These are phyloP conservation scores for Kryptolebias ocellatus DNA, from an alignment of 2,797 vertebrate species.

Conservation along the genomic window DNA sequence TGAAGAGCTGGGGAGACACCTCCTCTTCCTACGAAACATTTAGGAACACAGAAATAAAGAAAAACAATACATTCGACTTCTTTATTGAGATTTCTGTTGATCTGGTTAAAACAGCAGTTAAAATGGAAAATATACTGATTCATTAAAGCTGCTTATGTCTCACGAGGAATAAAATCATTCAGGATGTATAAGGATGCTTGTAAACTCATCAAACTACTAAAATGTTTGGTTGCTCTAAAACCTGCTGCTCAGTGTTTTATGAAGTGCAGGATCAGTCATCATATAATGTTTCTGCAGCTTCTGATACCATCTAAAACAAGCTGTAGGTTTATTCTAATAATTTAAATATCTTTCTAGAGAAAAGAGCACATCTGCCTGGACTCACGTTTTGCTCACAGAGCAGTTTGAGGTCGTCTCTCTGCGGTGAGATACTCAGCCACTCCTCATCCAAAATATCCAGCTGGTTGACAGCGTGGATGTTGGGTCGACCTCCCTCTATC, in stretches of 20 bases:
- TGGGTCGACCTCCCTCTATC: conserved; percentile 87
- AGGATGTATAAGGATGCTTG: neutral
- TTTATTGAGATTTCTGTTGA: neutral
- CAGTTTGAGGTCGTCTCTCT: conserved; percentile 97
- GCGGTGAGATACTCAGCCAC: conserved; percentile 94
- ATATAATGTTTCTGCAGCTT: too few species aligned
- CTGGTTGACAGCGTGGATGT: conserved; percentile 89
- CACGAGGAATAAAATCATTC: neutral
- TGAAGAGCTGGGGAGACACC: conserved; percentile 96
- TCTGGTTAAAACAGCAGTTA: neutral
- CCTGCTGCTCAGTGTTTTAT: too few species aligned
- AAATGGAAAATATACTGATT: too few species aligned
- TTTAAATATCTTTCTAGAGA: too few species aligned
- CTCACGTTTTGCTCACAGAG: conserved; percentile 99
- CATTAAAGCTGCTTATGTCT: too few species aligned
- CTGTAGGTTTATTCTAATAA: too few species aligned
- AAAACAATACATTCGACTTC: neutral
- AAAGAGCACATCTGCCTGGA: neutral
- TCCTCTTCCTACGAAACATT: conserved; percentile 88
- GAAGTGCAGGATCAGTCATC: too few species aligned
- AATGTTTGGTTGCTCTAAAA: too few species aligned
- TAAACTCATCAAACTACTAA: too few species aligned
- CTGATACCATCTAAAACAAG: too few species aligned
- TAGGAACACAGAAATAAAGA: conserved; percentile 18
- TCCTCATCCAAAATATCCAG: conserved; percentile 92